Evolutionary conservation across 1,140 invertebrate species (phyloP), one percentile per base, ranked within the genome.

Genomic region (Dolichoris vasculosae): DNA sequence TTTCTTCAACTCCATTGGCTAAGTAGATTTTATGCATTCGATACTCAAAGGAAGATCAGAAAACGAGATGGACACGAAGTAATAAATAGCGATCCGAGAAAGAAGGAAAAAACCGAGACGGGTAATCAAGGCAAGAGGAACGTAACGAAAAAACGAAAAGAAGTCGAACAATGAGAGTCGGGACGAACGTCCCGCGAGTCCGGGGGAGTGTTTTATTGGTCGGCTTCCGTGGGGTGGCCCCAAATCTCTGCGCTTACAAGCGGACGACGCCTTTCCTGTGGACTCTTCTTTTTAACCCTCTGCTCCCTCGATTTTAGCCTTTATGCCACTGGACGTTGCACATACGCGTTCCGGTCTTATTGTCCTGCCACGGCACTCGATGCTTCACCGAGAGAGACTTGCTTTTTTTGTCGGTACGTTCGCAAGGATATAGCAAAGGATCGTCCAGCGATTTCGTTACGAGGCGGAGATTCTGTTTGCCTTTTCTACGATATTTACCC

Each of bases 181-280:
- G 90, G 87, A 86, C 87, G 85, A 87, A 87, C 82, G 84, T 83
- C 38, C 63, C 77, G 85, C 86, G 89, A 85, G 78, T 85, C 83
- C 88, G 88, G 86, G 88, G 88, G 89, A 87, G 87, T 92, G 89
- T 90, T 93, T 92, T 93, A 92, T 93, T 92, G 90, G 91, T 90
- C 87, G 91, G 89, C 91, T 92, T 92, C 90, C 91, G 91, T 90
- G 88, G 89, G 91, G 91, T 86, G 35, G n/a, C 43, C 26, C n/a
- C 46, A 35, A 43, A 77, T 83, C 48, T 40, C 71, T 38, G 6
- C 73, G 23, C 69, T 73, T 73, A 73, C 69, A 73, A 73, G 69
- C 69, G 71, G 40, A 43, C 55, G 46, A 59, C 69, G 76, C n/a
- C 63, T 76, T 71, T 79, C 83, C 76, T 85, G 69, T 51, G 51